A percentile compares a stretch with the other conserved stretches of the same genome.
These are phyloP conservation scores for Drosophila sulfurigaster DNA, from an alignment of 1,140 invertebrate genomes.

Conservation along the genomic window DNA sequence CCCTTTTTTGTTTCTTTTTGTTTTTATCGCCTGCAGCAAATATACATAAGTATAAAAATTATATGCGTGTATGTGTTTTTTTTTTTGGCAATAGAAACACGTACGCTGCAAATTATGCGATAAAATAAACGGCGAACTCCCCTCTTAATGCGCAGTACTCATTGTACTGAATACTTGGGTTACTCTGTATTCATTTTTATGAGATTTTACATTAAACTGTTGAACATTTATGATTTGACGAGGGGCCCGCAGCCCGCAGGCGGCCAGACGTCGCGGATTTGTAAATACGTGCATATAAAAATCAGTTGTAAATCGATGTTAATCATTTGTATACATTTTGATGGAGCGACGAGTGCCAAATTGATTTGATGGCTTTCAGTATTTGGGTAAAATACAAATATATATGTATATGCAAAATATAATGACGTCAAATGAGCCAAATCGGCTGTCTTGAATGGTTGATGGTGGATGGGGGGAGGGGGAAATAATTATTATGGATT, in stretches of 20 bases:
- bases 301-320: constrained; percentile 55
- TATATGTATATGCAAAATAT: constrained; percentile 65
- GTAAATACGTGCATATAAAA: constrained; percentile 40
- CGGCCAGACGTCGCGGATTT: background rate
- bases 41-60: constrained; percentile 5
- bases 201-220: constrained; percentile 47
- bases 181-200: constrained; percentile 35
- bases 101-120: constrained; percentile 73
- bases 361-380: constrained; percentile 60
- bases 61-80: constrained; percentile 26
- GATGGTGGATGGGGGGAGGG: background rate
- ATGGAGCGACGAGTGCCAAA: constrained; percentile 56
- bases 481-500: constrained; percentile 31
- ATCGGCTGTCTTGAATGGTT: constrained; percentile 18
- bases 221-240: constrained; percentile 39
- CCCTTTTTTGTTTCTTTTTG: background rate
- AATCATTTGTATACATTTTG: constrained; percentile 67
- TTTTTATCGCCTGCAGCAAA: constrained; percentile 27
- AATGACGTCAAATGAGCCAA: constrained; percentile 72
- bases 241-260: background rate
- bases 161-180: constrained; percentile 10
- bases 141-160: constrained; percentile 37
- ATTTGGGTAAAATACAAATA: constrained; percentile 41
- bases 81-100: constrained; percentile 54
- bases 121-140: constrained; percentile 57